Base-by-base conservation (phyloP, 35 echinoderm and acorn worm species). In the Anneissia japonica region DNA sequence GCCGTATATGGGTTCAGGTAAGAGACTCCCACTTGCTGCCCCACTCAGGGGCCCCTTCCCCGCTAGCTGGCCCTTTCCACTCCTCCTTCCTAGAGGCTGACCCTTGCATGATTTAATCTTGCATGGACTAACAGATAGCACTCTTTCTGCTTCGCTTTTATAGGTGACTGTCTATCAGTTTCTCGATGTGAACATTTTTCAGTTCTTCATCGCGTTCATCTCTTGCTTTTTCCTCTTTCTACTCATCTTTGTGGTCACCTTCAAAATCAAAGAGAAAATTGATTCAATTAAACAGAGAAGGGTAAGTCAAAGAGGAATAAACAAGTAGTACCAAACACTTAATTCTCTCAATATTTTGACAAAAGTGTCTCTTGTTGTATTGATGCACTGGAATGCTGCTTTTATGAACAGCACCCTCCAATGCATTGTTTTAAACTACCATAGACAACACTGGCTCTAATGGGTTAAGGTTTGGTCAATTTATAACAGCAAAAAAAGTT, bases 211-310 rank as follows among this genome's bases (percentile, higher is more conserved):
- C 17, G 37, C 80, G 19, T 89, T 89, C 43, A 46, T 89, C 36
- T 76, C 82, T 72, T 89, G 79, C 79, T 89, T 89, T 89, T 36
- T 89, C 29, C 78, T 89, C 46, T 82, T 89, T 40, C 78, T 89
- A 56, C 36, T 46, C 37, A 77, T 89, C 19, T 89, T 89, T 76
- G 10, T 89, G 37, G 30, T 82, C 43, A 75, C 87, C 72, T 75
- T 87, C 23, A 87, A 80, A 80, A 77, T 73, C 45, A 73, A 75
- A 21, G 86, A 87, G 21, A 38, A 64, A 9, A 34, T 79, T 33
- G 86, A 87, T 33, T 51, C 28, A 36, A 79, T 55, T 80, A 79
- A 75, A 36, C 86, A 75, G 36, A 41, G 75, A 79, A 38, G 86
- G 86, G 86, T 87, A 87, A 77, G 86, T 64, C 40, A 64, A 64